Percentiles rank a stretch among this genome's conserved stretches.
Conservation (phyloP, 2,113 vertebrate genomes). For the Setophaga petechia region DNA sequence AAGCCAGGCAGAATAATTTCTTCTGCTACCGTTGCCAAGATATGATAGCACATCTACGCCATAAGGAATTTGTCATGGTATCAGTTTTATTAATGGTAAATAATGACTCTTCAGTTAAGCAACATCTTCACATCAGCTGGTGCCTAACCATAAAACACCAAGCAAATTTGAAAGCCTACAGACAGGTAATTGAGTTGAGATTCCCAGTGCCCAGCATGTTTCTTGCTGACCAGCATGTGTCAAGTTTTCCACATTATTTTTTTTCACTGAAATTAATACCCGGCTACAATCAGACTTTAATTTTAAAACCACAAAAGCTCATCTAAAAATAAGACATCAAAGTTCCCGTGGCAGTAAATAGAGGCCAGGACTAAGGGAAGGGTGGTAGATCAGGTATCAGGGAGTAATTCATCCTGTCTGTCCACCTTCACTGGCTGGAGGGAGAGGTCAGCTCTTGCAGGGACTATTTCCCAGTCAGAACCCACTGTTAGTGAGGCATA, state of each 20-base stretch:
- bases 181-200: not conserved
- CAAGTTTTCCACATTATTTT: not conserved
- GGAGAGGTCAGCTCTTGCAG: not conserved
- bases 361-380: not conserved
- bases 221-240: not conserved
- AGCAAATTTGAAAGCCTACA: not conserved
- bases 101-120: slow-evolving; percentile 30
- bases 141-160: not conserved
- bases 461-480: not conserved
- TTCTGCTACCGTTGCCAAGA: slow-evolving; percentile 33
- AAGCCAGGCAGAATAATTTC: slow-evolving; percentile 56
- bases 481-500: not conserved
- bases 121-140: slow-evolving; percentile 9
- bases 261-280: not conserved
- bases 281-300: not conserved
- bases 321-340: slow-evolving; percentile 23
- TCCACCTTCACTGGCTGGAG: not conserved
- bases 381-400: not conserved
- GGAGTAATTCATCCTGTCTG: not conserved
- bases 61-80: slow-evolving; percentile 37
- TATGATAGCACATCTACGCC: slow-evolving; percentile 27
- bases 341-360: not conserved
- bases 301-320: not conserved
- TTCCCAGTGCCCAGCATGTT: not conserved
- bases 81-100: slow-evolving; percentile 50